Evolutionary conservation across 2,888 invertebrate species (phyloP).

Genomic region (Clitarchus hookeri): DNA sequence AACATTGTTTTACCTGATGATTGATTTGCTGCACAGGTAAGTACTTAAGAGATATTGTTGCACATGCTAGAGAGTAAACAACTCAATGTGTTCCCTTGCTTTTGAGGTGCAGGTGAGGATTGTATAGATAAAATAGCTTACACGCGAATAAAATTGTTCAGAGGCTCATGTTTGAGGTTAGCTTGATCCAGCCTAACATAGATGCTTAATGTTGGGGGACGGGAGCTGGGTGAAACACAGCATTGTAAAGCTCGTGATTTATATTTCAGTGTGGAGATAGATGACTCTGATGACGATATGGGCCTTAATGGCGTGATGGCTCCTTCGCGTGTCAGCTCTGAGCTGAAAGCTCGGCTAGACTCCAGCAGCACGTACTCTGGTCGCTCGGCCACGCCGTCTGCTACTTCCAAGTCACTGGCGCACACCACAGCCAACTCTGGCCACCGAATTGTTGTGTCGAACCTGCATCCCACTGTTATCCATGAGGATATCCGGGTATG

Average conservation of each 20-base stretch:
- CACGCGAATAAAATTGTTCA: no score
- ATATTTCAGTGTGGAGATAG: slow-evolving; percentile 27
- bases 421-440: slow-evolving; percentile 54
- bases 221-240: neutral
- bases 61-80: no score
- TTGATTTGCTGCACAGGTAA: no score
- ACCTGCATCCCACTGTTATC: slow-evolving; percentile 83
- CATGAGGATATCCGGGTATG: slow-evolving; percentile 86
- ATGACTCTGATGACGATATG: slow-evolving; percentile 36
- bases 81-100: no score
- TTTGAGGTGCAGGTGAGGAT: no score
- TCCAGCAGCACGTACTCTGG: slow-evolving; percentile 51
- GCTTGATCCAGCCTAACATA: no score
- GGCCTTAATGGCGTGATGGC: neutral
- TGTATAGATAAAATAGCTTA: no score
- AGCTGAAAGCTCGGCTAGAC: slow-evolving; percentile 57
- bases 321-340: slow-evolving; percentile 42
- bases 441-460: slow-evolving; percentile 87
- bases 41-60: no score
- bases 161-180: no score
- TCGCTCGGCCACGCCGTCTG: slow-evolving; percentile 51
- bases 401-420: slow-evolving; percentile 21
- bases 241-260: neutral
- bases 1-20: no score
- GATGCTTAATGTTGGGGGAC: neutral